These are phyloP conservation scores for Dermatemys mawii DNA, from an alignment of 2,113 vertebrate species.

Conservation along the genomic window DNA sequence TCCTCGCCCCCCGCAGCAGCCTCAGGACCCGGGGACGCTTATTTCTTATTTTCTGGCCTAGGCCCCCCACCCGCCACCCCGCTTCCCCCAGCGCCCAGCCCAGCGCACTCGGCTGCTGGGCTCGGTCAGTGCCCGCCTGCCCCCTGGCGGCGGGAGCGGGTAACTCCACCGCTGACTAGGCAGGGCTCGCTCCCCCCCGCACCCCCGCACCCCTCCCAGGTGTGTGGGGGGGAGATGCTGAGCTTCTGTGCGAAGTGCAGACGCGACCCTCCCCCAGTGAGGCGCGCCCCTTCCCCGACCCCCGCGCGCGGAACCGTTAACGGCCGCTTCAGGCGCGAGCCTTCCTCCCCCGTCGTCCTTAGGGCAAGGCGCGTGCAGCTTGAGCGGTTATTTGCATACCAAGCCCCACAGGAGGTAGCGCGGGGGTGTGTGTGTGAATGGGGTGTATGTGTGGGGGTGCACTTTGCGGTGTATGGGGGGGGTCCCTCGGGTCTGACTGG, in stretches of 20 bases:
- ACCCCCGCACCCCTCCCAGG: no score
- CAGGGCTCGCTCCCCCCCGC: not conserved
- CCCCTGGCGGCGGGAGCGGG: not conserved
- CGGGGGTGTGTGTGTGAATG: not conserved
- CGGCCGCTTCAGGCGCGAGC: not conserved
- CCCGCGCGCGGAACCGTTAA: not conserved
- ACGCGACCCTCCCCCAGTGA: not conserved
- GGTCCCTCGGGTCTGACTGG: not conserved
- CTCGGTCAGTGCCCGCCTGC: no score
- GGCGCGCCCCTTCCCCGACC: not conserved
- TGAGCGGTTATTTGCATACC: no score
- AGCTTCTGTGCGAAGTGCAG: not conserved
- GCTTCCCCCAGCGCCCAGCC: no score
- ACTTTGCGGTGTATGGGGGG: no score
- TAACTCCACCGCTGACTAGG: not conserved
- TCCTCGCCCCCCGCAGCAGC: no score
- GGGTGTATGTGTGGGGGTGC: not conserved
- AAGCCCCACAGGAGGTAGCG: no score
- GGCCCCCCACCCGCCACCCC: no score
- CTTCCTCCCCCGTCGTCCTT: not conserved
- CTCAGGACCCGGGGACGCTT: no score
- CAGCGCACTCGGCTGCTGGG: no score
- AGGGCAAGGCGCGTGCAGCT: not conserved
- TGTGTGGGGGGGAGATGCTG: rapidly evolving
- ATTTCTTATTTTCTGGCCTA: no score